These are phyloP conservation scores for Agonopterix arenella DNA, from an alignment of 2,888 invertebrate species.

Conservation along the genomic window DNA sequence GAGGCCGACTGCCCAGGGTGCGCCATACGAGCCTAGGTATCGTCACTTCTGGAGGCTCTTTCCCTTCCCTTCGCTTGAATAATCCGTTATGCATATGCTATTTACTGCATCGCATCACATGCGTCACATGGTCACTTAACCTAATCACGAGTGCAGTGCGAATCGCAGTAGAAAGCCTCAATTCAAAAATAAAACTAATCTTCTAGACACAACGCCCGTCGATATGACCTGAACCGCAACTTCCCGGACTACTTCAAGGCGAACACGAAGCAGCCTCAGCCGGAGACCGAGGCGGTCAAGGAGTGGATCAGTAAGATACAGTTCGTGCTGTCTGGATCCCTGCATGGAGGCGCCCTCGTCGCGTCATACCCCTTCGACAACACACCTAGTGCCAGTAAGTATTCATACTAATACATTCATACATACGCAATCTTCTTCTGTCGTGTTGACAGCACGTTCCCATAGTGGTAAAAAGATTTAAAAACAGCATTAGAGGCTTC, in stretches of 20 bases:
- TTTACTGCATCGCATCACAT: no score
- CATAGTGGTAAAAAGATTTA: no score
- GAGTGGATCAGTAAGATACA: slow-evolving; percentile 96
- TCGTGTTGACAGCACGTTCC: neutral
- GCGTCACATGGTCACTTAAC: no score
- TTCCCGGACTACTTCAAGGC: slow-evolving; percentile 97
- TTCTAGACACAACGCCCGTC: slow-evolving; percentile 88
- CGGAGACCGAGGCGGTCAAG: slow-evolving; percentile 96
- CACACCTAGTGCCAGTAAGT: slow-evolving; percentile 93
- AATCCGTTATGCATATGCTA: no score
- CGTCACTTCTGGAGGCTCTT: no score
- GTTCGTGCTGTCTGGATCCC: slow-evolving; percentile 94
- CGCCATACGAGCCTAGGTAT: no score
- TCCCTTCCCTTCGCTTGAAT: no score
- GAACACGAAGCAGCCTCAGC: slow-evolving; percentile 91
- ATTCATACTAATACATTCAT: slow-evolving; percentile 12
- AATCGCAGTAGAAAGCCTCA: no score
- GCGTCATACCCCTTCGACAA: slow-evolving; percentile 99
- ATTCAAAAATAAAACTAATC: no score
- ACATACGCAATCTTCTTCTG: slow-evolving; percentile 1
- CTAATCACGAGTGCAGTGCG: no score
- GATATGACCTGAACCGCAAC: slow-evolving; percentile 95
- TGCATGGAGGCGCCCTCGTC: slow-evolving; percentile 96
- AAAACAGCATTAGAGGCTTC: no score
- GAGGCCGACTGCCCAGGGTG: no score